Evolutionary conservation across 1,140 invertebrate genomes (phyloP), one percentile per base, ranked within the genome.

Genomic region (Lycorma delicatula): DNA sequence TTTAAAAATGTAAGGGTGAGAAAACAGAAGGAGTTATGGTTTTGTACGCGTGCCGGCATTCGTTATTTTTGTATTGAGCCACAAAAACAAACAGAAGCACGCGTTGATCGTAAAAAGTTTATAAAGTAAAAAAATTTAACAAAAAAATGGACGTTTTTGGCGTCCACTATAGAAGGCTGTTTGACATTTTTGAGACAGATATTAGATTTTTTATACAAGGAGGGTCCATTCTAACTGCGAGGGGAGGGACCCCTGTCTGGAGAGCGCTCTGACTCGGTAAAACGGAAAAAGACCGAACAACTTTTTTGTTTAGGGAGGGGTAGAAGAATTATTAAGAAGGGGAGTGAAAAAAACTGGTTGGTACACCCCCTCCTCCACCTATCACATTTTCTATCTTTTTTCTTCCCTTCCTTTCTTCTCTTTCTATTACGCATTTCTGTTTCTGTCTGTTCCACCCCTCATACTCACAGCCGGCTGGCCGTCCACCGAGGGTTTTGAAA

Each of bases 111-210:
- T n/a, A 44, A 20, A 54, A 54, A 54, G 29, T 18, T 31, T 31
- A 9, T 25, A 36, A 44, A 26, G 23, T 22, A 29, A 53, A 54
- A 54, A 54, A 54, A 12, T 20, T 44, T 16, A 44, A 54, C 52
- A 54, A 54, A 54, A 54, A 54, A 20, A 16, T 38, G 52, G 34
- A 54, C 52, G 41, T 44, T 54, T 54, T 54, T 38, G 18, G 34
- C 44, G n/a, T n/a, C n/a, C 22, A 9, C 34, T 26, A 23, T 44
- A 25, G 28, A 38, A 13, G 20, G 18, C 26, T n/a, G 52, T 38
- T 54, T 54, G 52, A 54, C 52, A 54, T 54, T 54, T 54, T 54
- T 54, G 52, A 54, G 52, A 54, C 52, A 54, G 52, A 54, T 54
- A 54, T 54, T 54, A 54, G n/a, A 27, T 4, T 54, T 54, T 54